These are phyloP conservation scores for Actinostola sp. DNA, from an alignment of 92 coral and sea anemone genomes.

Conservation along the genomic window DNA sequence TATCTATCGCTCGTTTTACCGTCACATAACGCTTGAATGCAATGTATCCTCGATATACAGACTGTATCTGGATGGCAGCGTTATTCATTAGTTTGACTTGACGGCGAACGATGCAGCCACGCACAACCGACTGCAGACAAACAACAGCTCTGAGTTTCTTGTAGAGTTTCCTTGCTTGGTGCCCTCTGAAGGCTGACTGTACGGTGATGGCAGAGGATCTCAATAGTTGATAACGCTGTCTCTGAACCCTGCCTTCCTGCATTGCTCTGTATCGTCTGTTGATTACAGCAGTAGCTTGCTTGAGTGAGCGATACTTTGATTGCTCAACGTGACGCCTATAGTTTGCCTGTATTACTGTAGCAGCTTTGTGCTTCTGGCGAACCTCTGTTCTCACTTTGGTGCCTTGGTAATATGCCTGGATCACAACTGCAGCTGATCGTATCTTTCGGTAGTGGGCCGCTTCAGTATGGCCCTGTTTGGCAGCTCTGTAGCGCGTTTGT, in stretches of 20 bases:
- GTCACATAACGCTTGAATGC: constrained; percentile 8
- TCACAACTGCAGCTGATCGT: constrained; percentile 15
- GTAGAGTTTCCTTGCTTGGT: constrained; percentile 41
- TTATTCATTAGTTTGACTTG: constrained; percentile 42
- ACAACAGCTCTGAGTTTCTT: constrained; percentile 36
- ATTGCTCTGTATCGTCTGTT: constrained; percentile 56
- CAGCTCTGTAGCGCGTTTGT: constrained; percentile 49
- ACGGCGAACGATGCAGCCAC: constrained; percentile 47
- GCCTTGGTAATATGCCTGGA: constrained; percentile 63
- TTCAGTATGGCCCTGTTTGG: constrained; percentile 12
- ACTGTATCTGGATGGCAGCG: constrained; percentile 48
- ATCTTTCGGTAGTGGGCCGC: constrained; percentile 20
- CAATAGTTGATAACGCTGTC: constrained; percentile 25
- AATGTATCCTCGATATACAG: constrained; percentile 34
- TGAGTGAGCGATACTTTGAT: constrained; percentile 41
- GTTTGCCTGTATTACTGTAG: constrained; percentile 65
- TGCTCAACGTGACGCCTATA: constrained; percentile 55
- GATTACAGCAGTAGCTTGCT: constrained; percentile 42
- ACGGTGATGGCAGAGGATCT: constrained; percentile 48
- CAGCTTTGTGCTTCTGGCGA: constrained; percentile 42
- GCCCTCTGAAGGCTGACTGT: constrained; percentile 67
- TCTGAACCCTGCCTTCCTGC: constrained; percentile 27
- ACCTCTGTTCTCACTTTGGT: constrained; percentile 27
- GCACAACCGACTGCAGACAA: constrained; percentile 51
- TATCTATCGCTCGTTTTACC: constrained; percentile 18